Evolutionary conservation across 2,113 vertebrate genomes (phyloP), one percentile per base, ranked within the genome.

Genomic region (Egretta garzetta): DNA sequence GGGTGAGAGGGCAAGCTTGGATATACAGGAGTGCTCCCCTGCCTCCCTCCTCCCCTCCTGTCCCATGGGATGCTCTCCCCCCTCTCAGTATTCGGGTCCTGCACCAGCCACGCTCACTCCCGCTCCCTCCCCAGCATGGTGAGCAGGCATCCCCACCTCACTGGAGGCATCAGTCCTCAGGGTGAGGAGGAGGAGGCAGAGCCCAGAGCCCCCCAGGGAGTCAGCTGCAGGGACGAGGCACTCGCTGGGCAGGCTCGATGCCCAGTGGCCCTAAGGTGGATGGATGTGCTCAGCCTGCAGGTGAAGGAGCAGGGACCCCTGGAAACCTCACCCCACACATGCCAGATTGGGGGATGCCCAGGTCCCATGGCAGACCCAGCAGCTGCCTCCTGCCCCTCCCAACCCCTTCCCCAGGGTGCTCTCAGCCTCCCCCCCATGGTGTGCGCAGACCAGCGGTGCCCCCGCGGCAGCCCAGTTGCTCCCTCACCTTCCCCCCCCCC

Each of bases 181-280:
- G 15, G 17, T 6, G 11, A 77, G n/a, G 67, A 88, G 35, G n/a
- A 76, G 45, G 30, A 80, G 27, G 39, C 43, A 76, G 37, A 82
- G 27, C 18, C 22, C 47, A 62, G 47, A 67, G 49, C 2, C 6
- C 10, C 2, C 3, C 4, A 0, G 7, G 10, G 9, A 21, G 32
- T 32, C 77, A 93, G 17, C 64, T 47, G 33, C 43, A 35, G 19
- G 21, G 21, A 19, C 35, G 64, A 81, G n/a, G 68, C 43, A 22
- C 39, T 66, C 5, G 0, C 50, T 33, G 39, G 22, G 37, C 22
- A 37, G 3, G 0, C 30, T 2, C 53, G 60, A 28, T 64, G 33
- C 26, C 18, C 41, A 16, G 76, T 8, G 30, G 66, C n/a, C 43
- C 80, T 13, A 18, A 41, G n/a, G 52, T 30, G 35, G 41, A 49